These are phyloP conservation scores for Neotoma lepida DNA, from an alignment of 2,113 vertebrate genomes.

Conservation along the genomic window DNA sequence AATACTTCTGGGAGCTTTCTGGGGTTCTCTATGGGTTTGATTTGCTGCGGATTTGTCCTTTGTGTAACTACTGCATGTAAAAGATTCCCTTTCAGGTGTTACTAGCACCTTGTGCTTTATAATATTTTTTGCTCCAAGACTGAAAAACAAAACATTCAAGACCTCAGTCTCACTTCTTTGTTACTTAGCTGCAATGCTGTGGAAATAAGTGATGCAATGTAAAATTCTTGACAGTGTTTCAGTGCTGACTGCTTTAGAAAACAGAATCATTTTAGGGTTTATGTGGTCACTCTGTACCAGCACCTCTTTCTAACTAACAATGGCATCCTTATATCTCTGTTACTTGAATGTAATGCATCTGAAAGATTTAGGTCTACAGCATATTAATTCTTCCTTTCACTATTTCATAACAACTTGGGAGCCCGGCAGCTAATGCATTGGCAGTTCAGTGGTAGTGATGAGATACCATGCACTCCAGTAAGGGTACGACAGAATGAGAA, in stretches of 20 bases:
- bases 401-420: background rate
- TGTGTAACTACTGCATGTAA: background rate
- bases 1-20: conserved; percentile 38
- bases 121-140: background rate
- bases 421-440: background rate
- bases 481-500: background rate
- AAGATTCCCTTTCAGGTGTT: background rate
- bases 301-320: conserved; percentile 20
- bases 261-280: background rate
- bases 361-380: background rate
- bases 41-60: conserved; percentile 47
- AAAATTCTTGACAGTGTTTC: background rate
- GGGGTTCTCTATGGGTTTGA: conserved; percentile 35
- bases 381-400: background rate
- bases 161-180: background rate
- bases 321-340: background rate
- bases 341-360: background rate
- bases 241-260: background rate
- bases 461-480: background rate
- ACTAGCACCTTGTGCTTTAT: background rate
- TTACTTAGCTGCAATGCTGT: background rate
- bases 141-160: background rate
- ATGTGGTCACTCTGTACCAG: background rate
- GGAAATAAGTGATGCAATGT: background rate
- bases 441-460: background rate